Evolutionary conservation across 2,888 invertebrate genomes (phyloP), one percentile per base, ranked within the genome.

Genomic region (Hypolimnas misippus): DNA sequence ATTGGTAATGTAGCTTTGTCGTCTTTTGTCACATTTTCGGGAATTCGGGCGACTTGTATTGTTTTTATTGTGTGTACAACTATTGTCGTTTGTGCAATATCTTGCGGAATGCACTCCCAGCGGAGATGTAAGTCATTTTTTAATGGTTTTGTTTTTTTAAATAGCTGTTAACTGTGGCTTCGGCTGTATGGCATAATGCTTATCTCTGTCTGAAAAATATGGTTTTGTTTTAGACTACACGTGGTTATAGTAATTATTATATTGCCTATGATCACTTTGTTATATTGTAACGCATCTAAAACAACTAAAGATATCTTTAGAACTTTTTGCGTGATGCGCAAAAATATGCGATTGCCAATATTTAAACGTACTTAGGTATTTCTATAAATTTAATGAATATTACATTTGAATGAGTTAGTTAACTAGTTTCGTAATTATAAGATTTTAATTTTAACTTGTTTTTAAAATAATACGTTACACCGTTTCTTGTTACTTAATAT

Each of bases 21-120:
- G 58, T 62, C 62, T 64, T 54, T 68, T 61, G 63, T 62, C 62
- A 63, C 55, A 65, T 42, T 61, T 68, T 68, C 57, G 63, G 63
- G 66, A 66, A 66, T 59, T 61, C 66, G 49, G 38, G 49, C 56
- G 60, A 33, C 33, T 58, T 46, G 57, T 60, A 62, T 68, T 70
- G 68, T 68, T 68, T 66, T 63, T 68, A 66, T 68, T 62, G 70
- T 52, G 46, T 40, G 19, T 19, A 46, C 49, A 49, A 49, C 49
- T 49, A 49, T 49, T 49, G 49, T 49, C 25, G 49, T 29, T 49
- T 49, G 49, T 49, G 49, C 49, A 29, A 49, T 49, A 49, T 49
- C 49, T 49, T 49, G 49, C 49, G 25, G n/a, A 29, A 49, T 49
- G 29, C 14, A 14, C 46, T 21, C 21, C 17, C 19, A 46, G 19